phyloP scores from a whole-genome alignment of 2,888 invertebrate genomes.

The Boloria euphrosyne region DNA sequence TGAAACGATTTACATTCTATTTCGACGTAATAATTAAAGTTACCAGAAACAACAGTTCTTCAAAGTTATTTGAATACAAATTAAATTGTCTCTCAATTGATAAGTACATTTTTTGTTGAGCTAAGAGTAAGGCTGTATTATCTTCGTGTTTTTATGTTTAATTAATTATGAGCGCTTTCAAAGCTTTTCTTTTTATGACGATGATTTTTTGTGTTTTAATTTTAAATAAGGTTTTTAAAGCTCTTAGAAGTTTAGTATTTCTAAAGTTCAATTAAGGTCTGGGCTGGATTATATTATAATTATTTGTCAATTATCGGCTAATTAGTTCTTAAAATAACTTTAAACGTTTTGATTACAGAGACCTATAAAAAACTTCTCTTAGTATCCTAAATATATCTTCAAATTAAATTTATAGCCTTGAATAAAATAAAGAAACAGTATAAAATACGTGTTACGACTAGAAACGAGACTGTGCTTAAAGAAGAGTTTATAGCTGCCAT shows the following conservation, averaged over 20 bases:
- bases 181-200: too few relatives aligned
- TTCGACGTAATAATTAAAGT: slow-evolving; percentile 21
- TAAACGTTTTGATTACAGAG: neutral
- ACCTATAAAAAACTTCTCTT: slow-evolving; percentile 1
- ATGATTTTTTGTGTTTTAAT: too few relatives aligned
- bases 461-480: slow-evolving; percentile 25
- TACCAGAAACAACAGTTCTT: slow-evolving; percentile 13
- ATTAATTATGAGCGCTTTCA: too few relatives aligned
- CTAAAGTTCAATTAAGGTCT: too few relatives aligned
- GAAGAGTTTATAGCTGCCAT: slow-evolving; percentile 29
- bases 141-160: too few relatives aligned
- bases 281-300: neutral
- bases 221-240: too few relatives aligned
- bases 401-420: slow-evolving; percentile 28
- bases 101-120: neutral
- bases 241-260: too few relatives aligned
- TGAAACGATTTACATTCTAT: slow-evolving; percentile 23
- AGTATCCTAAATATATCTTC: slow-evolving; percentile 11
- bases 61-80: slow-evolving; percentile 16
- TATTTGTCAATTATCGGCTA: too few relatives aligned
- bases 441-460: slow-evolving; percentile 31
- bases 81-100: slow-evolving; percentile 11
- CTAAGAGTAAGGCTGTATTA: too few relatives aligned
- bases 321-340: neutral
- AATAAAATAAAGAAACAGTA: slow-evolving; percentile 33